phyloP scores from a whole-genome alignment of 2,888 invertebrate genomes.

The Clostera curtula region DNA sequence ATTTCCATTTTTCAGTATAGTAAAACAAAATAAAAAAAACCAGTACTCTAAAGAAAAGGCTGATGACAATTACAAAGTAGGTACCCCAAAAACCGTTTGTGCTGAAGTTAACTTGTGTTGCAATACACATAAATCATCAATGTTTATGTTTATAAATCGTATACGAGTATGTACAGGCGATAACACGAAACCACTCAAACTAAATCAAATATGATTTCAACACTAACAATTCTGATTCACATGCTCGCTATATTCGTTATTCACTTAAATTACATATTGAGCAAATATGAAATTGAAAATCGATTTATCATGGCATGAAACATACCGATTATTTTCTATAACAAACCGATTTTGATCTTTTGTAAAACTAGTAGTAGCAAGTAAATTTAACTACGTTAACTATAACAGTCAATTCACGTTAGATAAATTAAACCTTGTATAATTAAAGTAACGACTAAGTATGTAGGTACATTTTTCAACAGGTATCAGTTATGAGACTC shows the following conservation, averaged over 20 bases:
- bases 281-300: slow-evolving; percentile 16
- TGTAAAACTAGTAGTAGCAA: slow-evolving; percentile 10
- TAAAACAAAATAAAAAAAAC: too few species aligned
- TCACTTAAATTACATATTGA: slow-evolving; percentile 15
- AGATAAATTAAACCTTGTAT: too few species aligned
- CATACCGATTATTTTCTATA: slow-evolving; percentile 5
- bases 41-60: too few species aligned
- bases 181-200: slow-evolving; percentile 18
- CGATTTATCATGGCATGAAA: slow-evolving; percentile 10
- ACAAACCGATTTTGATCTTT: slow-evolving; percentile 10
- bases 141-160: slow-evolving; percentile 19
- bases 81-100: background rate
- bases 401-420: too few species aligned
- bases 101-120: slow-evolving; percentile 9
- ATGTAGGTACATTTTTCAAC: too few species aligned
- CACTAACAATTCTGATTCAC: slow-evolving; percentile 19
- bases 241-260: slow-evolving; percentile 19
- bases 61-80: too few species aligned
- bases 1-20: too few species aligned
- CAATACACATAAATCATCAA: slow-evolving; percentile 16
- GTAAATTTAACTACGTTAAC: too few species aligned
- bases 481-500: too few species aligned
- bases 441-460: too few species aligned
- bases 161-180: slow-evolving; percentile 16
- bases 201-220: slow-evolving; percentile 23